Evolutionary conservation across 1,140 invertebrate species (phyloP).

Genomic region (Calliphora vicina): DNA sequence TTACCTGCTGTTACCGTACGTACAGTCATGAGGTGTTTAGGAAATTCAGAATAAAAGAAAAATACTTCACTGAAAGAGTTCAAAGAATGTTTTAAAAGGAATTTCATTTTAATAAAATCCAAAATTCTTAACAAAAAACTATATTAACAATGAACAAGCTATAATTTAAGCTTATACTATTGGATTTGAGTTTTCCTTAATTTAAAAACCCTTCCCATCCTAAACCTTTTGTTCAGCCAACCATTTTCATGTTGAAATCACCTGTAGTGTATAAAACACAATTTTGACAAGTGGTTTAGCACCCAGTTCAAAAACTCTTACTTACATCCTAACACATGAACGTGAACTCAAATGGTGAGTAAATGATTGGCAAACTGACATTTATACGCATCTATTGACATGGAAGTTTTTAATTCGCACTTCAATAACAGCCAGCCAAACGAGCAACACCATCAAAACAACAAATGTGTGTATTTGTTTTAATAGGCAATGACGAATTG

Average conservation of each 20-base stretch:
- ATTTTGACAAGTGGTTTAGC: constrained; percentile 1
- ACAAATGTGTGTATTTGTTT: not conserved
- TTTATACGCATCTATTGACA: constrained; percentile 6
- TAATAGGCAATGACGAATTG: no score
- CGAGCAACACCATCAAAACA: not conserved
- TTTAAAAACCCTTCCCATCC: no score
- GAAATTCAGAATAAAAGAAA: no score
- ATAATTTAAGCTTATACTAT: no score
- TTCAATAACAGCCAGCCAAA: not conserved
- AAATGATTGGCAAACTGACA: constrained; percentile 9
- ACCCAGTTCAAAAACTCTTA: not conserved
- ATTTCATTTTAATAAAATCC: no score
- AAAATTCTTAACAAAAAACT: not conserved
- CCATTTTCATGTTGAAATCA: not conserved
- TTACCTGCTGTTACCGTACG: no score
- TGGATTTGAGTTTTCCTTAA: no score
- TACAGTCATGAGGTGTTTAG: no score
- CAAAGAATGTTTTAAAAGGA: no score
- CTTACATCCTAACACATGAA: not conserved
- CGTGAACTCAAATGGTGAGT: not conserved
- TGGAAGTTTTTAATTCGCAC: not conserved
- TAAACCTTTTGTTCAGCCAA: not conserved
- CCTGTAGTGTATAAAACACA: not conserved
- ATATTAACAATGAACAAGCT: no score
- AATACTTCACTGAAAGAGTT: no score